Conservation (phyloP, 2,797 vertebrate genomes). For the Corythornis leucogaster region DNA sequence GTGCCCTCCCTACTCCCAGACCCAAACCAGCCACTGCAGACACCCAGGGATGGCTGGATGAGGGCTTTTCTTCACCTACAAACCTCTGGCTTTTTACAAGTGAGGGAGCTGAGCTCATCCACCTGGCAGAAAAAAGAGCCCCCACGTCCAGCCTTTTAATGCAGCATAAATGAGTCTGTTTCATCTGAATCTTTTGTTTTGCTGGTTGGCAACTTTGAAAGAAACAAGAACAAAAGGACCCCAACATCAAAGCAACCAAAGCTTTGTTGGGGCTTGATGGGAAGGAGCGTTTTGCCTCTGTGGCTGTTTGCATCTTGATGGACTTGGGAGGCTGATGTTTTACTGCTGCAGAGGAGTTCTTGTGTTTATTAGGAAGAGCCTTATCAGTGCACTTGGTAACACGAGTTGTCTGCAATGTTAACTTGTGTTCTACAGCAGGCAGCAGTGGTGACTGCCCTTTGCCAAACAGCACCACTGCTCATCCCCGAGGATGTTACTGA, state of each 20-base stretch:
- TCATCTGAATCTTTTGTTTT: not conserved
- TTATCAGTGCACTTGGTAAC: not conserved
- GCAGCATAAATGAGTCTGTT: not conserved
- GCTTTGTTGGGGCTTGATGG: not conserved
- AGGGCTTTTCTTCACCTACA: not conserved
- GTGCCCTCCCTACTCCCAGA: fast-evolving
- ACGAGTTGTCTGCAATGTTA: not conserved
- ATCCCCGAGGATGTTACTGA: not conserved
- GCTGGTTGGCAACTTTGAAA: not conserved
- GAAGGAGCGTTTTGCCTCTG: not conserved
- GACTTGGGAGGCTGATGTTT: not conserved
- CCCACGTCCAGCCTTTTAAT: not conserved
- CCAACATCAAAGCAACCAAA: not conserved
- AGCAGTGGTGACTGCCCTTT: not conserved
- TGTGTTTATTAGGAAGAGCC: not conserved
- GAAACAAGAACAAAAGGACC: not conserved
- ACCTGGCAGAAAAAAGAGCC: not conserved
- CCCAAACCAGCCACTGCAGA: not conserved
- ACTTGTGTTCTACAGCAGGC: not conserved
- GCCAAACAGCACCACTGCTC: not conserved
- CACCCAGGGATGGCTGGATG: too few relatives aligned
- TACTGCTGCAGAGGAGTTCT: not conserved
- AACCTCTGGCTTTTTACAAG: not conserved
- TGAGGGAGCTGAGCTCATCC: not conserved
- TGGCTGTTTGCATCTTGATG: not conserved